Evolutionary conservation across 2,113 vertebrate genomes (phyloP).

Genomic region (Mungos mungo): DNA sequence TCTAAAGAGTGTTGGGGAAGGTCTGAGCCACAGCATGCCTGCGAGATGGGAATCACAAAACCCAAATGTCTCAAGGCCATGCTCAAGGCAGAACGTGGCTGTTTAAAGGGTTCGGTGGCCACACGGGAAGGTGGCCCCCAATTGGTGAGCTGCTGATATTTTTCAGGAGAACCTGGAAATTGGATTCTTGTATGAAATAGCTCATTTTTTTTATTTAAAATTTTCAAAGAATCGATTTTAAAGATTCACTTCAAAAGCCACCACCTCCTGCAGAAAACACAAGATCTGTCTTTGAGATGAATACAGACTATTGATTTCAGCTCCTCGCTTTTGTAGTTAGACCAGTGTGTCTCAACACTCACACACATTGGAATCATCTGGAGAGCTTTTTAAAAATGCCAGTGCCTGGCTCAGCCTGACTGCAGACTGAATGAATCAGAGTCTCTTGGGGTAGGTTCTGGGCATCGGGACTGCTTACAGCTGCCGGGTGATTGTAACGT

Average conservation of each 20-base stretch:
- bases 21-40: background rate
- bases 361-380: background rate
- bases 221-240: background rate
- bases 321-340: background rate
- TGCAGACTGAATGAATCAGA: background rate
- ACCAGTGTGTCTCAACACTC: background rate
- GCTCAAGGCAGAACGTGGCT: accelerated
- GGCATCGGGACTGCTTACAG: background rate
- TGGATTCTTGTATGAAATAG: background rate
- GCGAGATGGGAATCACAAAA: background rate
- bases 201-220: background rate
- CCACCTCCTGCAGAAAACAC: background rate
- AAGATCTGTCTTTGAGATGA: background rate
- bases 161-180: background rate
- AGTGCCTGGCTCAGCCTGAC: background rate
- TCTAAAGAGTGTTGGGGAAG: background rate
- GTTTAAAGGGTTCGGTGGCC: background rate
- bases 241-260: background rate
- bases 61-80: background rate
- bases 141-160: background rate
- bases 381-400: background rate
- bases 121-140: background rate
- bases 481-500: accelerated
- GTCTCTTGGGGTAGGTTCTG: background rate
- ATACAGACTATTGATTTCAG: background rate